Base-by-base conservation (phyloP, 2,113 vertebrate genomes). In the Oncorhynchus tshawytscha region DNA sequence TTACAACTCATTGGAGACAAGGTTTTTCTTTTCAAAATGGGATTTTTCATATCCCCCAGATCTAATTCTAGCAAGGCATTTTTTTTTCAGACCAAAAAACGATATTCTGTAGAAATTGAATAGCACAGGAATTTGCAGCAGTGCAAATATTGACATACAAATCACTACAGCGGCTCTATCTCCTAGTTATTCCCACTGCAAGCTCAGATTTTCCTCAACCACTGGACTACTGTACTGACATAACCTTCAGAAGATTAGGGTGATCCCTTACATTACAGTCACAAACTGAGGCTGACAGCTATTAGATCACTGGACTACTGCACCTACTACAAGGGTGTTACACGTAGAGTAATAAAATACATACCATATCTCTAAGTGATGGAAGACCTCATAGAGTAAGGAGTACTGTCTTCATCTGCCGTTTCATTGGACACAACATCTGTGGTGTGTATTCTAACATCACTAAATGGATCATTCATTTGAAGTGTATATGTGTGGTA, bases 181-280 rank as follows among this genome's bases (percentile, higher is more conserved):
- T 62, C 59, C 51, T 9, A n/a, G 5, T 9, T 62, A 62, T 62
- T 62, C n/a, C 59, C 18, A 62, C 18, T 62, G 20, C 49, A 54
- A 62, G 0, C 59, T 62, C 78, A 81, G 85, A 86, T 85, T 82
- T 39, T 87, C 80, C 71, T 73, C 81, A 90, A 88, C 82, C 84
- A 78, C 81, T 87, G 86, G 68, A 88, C 88, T 45, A 45, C 39
- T 45, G 39, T 84, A 87, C 83, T 86, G 86, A 90, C 86, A 90
- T 86, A 87, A 92, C 87, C 75, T 82, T 18, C 72, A 74, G 71
- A 77, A 82, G 91, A 90, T 91, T 87, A 92, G 79, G 82, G 89
- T 90, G 83, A 88, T 90, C 90, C 87, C 81, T 78, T 83, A 90
- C 87, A 78, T 82, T 68, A 11, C 78, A 82, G 82, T 68, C 88